Conservation (phyloP, 1,140 invertebrate species). For the Drosophila jambulina region DNA sequence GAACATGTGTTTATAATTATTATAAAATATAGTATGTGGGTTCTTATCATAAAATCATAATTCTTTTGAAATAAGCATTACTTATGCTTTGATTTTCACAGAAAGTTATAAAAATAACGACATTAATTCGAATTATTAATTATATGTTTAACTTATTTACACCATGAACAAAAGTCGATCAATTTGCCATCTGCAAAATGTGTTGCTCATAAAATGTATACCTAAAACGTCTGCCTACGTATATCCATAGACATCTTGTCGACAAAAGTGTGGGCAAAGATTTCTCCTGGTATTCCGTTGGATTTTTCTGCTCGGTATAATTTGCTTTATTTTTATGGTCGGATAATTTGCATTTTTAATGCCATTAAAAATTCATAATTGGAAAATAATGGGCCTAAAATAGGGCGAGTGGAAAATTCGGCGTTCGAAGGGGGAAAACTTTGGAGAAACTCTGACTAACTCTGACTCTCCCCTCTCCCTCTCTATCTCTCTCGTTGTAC, state of each 20-base stretch:
- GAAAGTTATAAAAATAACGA: no score
- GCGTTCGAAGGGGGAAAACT: constrained; percentile 9
- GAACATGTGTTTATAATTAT: background rate
- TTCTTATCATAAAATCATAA: background rate
- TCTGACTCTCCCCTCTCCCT: background rate
- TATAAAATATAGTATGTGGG: fast-evolving
- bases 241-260: constrained; percentile 27
- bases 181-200: constrained; percentile 8
- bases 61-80: no score
- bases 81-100: background rate
- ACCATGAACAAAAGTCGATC: constrained; percentile 13
- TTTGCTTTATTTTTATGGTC: constrained; percentile 57
- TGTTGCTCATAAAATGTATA: constrained; percentile 23
- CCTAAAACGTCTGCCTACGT: constrained; percentile 3
- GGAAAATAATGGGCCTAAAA: constrained; percentile 60
- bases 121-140: background rate
- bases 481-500: background rate
- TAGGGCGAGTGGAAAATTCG: constrained; percentile 18
- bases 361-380: constrained; percentile 75
- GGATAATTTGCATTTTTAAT: constrained; percentile 67
- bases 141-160: background rate
- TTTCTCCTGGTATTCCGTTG: constrained; percentile 32
- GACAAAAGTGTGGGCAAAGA: constrained; percentile 37
- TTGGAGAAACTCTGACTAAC: constrained; percentile 36
- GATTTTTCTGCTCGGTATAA: constrained; percentile 22